Percentiles rank a stretch among this genome's conserved stretches.
Evolutionary conservation across 2,797 vertebrate genomes (phyloP).

Genomic region (Pagetopsis macropterus): DNA sequence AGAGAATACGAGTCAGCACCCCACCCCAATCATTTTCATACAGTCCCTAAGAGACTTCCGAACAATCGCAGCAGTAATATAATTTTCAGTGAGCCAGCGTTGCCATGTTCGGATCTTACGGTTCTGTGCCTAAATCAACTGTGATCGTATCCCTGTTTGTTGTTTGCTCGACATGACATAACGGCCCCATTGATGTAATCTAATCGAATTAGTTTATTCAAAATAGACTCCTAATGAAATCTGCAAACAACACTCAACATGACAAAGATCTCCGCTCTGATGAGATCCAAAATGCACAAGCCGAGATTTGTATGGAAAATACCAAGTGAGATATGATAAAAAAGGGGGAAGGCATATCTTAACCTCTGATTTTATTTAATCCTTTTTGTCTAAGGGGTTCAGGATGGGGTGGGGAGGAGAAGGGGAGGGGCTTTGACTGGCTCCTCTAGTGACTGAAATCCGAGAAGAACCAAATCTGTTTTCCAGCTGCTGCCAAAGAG

Average conservation of each 20-base stretch:
- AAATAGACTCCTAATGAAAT: conserved; percentile 71
- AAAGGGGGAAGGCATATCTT: conserved; percentile 51
- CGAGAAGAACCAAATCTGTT: conserved; percentile 82
- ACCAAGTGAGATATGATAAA: conserved; percentile 53
- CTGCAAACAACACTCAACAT: conserved; percentile 56
- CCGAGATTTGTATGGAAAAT: conserved; percentile 46
- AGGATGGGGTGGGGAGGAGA: not conserved
- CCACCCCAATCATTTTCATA: conserved; percentile 24
- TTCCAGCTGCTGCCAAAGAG: conserved; percentile 83
- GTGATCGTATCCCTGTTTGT: conserved; percentile 58
- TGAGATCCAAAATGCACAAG: conserved; percentile 46
- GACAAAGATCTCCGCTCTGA: conserved; percentile 53
- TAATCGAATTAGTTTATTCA: conserved; percentile 71
- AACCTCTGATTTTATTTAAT: conserved; percentile 79
- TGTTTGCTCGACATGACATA: conserved; percentile 65
- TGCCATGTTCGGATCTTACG: conserved; percentile 49
- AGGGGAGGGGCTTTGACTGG: conserved; percentile 52
- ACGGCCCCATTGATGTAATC: conserved; percentile 63
- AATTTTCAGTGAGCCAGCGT: conserved; percentile 46
- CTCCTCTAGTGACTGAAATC: conserved; percentile 79
- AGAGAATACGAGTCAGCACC: not conserved
- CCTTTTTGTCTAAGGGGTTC: conserved; percentile 65
- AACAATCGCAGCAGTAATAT: conserved; percentile 28
- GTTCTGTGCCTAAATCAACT: conserved; percentile 51
- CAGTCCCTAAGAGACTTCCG: conserved; percentile 18